Evolutionary conservation across 2,113 vertebrate species (phyloP).

Genomic region (Mustela nigripes): DNA sequence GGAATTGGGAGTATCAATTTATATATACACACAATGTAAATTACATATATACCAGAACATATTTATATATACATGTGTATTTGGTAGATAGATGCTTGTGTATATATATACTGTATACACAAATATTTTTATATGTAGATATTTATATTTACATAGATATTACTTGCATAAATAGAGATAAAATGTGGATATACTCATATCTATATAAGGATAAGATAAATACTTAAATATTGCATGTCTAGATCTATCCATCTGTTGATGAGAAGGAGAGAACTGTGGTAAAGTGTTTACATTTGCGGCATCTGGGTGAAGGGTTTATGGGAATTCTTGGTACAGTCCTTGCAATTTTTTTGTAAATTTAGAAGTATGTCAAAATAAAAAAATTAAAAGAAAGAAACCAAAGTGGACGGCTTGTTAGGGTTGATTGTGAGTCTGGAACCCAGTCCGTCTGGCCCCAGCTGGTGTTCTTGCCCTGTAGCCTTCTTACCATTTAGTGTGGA

Average conservation of each 20-base stretch:
- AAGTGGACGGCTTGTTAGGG: constrained; percentile 8
- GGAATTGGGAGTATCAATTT: neutral
- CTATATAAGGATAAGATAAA: neutral
- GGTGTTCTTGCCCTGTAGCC: neutral
- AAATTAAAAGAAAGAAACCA: neutral
- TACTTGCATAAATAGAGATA: neutral
- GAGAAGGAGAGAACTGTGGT: neutral
- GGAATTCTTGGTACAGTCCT: neutral
- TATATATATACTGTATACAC: neutral
- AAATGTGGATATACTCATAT: neutral
- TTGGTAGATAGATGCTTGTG: neutral
- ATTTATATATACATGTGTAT: neutral
- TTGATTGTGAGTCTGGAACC: constrained; percentile 58
- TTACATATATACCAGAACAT: neutral
- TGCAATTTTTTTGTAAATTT: neutral
- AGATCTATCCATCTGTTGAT: neutral
- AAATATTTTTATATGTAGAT: neutral
- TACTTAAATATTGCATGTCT: neutral
- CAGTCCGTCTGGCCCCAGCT: constrained; percentile 51
- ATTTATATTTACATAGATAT: neutral
- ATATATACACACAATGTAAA: neutral
- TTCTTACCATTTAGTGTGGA: neutral
- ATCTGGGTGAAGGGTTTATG: neutral
- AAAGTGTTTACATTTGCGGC: neutral
- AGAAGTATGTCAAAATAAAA: neutral